Percentiles rank a stretch among this genome's conserved stretches.
phyloP scores from a whole-genome alignment of 2,888 invertebrate genomes.

The Tachina grossa region DNA sequence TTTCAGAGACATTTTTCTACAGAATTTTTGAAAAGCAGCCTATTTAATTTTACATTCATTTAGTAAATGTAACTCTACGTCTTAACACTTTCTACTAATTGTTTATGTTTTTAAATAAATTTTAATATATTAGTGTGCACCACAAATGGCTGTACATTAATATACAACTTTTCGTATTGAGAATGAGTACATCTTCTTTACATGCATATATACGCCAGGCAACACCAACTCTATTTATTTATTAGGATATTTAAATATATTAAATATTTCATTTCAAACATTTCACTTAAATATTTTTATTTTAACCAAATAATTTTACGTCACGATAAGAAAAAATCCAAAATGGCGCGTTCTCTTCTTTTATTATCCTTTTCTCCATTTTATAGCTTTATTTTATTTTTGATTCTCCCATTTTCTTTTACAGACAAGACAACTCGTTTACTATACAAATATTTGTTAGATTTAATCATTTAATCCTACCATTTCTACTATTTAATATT shows the following conservation, averaged over 20 bases:
- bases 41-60: not conserved
- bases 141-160: too few relatives aligned
- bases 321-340: constrained; percentile 69
- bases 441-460: not conserved
- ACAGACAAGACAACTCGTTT: constrained; percentile 39
- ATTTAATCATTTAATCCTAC: not conserved
- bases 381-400: constrained; percentile 47
- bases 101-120: not conserved
- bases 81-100: not conserved
- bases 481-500: constrained; percentile 12
- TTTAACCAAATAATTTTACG: constrained; percentile 13
- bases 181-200: not conserved
- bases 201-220: not conserved
- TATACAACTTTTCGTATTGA: not conserved
- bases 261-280: too few relatives aligned
- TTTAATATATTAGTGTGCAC: too few relatives aligned
- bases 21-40: not conserved
- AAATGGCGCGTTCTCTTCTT: constrained; percentile 74
- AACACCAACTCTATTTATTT: too few relatives aligned
- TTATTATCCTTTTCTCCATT: constrained; percentile 42
- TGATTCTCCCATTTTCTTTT: constrained; percentile 37
- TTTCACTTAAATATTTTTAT: not conserved
- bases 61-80: not conserved
- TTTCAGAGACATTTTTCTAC: not conserved
- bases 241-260: too few relatives aligned